phyloP scores from a whole-genome alignment of 2,888 invertebrate species.

The Slavum lentiscoides region DNA sequence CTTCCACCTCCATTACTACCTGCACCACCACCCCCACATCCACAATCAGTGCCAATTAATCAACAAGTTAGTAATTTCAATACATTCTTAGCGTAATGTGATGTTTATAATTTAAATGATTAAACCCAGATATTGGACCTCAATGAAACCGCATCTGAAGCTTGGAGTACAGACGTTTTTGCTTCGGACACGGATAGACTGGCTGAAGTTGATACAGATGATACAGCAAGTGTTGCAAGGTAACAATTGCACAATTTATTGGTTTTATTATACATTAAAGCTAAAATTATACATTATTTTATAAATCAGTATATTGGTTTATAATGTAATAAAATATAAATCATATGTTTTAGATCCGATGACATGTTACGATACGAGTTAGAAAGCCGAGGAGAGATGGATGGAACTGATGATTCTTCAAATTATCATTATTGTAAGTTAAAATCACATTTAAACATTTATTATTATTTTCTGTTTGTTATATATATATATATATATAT shows the following conservation, averaged over 20 bases:
- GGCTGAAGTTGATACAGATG: constrained; percentile 79
- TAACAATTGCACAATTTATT: constrained; percentile 56
- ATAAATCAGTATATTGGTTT: background rate
- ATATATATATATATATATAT: background rate
- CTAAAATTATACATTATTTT: background rate
- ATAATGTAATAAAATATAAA: constrained; percentile 56
- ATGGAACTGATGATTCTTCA: constrained; percentile 55
- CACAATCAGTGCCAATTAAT: constrained; percentile 24
- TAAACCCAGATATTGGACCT: constrained; percentile 65
- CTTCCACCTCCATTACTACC: constrained; percentile 21
- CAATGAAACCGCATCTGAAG: constrained; percentile 93
- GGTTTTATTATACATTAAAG: background rate
- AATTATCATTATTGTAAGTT: constrained; percentile 45
- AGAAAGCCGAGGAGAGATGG: constrained; percentile 61
- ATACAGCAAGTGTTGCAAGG: constrained; percentile 68
- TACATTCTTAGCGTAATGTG: background rate
- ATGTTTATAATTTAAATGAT: background rate
- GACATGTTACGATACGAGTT: constrained; percentile 70
- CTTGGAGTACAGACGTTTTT: constrained; percentile 96
- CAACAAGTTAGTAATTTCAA: constrained; percentile 37
- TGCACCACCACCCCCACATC: constrained; percentile 4
- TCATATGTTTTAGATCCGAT: constrained; percentile 70
- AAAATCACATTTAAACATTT: background rate
- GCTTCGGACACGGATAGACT: constrained; percentile 90
- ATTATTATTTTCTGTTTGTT: background rate